These are phyloP conservation scores for Porites evermanni DNA, from an alignment of 92 coral and sea anemone species.

Conservation along the genomic window DNA sequence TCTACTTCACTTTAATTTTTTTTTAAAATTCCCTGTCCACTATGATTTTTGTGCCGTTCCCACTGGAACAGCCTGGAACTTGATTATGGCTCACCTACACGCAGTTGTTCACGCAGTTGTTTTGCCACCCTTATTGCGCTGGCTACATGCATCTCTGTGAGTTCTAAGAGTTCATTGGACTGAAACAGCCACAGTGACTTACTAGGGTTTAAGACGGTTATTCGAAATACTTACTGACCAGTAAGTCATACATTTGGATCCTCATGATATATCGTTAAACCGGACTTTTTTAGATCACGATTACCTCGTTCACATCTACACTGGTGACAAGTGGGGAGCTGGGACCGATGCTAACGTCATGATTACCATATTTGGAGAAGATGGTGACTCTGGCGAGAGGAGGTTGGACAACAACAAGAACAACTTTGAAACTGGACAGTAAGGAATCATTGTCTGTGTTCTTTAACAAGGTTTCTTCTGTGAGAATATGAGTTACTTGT, in stretches of 20 bases:
- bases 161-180: no score
- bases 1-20: no score
- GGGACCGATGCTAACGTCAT: constrained; percentile 95
- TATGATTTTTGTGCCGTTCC: no score
- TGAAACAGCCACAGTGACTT: no score
- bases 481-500: neutral
- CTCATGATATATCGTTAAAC: neutral
- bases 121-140: no score
- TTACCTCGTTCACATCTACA: constrained; percentile 85
- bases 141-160: no score
- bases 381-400: constrained; percentile 88
- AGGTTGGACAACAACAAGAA: constrained; percentile 84
- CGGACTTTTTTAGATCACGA: constrained; percentile 40
- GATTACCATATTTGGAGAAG: constrained; percentile 90
- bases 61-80: no score
- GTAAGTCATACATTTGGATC: neutral
- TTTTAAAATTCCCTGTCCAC: no score
- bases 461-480: neutral
- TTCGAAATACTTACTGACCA: no score
- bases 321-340: constrained; percentile 91
- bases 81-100: no score
- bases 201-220: no score
- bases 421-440: constrained; percentile 93
- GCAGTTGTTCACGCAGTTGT: no score
- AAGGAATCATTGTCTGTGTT: constrained; percentile 19